These are phyloP conservation scores for Cariama cristata DNA, from an alignment of 2,113 vertebrate genomes.

Conservation along the genomic window DNA sequence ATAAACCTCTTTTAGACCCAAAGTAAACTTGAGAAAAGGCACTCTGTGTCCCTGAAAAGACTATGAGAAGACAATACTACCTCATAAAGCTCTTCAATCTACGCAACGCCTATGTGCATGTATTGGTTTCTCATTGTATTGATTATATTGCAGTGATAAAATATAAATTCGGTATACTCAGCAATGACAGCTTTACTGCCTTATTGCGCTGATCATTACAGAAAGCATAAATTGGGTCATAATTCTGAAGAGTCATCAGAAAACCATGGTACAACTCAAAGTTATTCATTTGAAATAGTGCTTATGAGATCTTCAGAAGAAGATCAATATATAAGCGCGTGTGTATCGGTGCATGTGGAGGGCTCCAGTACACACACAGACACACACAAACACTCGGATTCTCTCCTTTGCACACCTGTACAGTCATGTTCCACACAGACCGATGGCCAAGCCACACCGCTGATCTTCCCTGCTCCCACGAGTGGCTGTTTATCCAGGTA, in stretches of 20 bases:
- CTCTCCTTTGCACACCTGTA: background rate
- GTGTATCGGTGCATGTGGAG: background rate
- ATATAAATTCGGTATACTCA: slow-evolving; percentile 66
- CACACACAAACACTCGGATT: no score
- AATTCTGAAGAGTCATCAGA: slow-evolving; percentile 72
- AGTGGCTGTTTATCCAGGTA: background rate
- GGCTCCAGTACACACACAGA: background rate
- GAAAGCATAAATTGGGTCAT: slow-evolving; percentile 68
- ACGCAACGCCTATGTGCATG: background rate
- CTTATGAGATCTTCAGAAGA: slow-evolving; percentile 49
- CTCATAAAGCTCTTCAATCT: background rate
- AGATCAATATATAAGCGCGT: background rate
- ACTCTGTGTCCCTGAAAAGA: background rate
- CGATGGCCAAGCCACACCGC: rapidly evolving
- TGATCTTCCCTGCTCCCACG: background rate
- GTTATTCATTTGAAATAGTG: slow-evolving; percentile 54
- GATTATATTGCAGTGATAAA: slow-evolving; percentile 66
- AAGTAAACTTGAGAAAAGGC: background rate
- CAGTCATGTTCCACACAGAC: background rate
- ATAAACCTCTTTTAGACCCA: slow-evolving; percentile 1
- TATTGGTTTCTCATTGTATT: slow-evolving; percentile 68
- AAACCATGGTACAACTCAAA: slow-evolving; percentile 39
- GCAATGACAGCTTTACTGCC: slow-evolving; percentile 63
- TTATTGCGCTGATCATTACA: slow-evolving; percentile 76
- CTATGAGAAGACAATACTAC: background rate